phyloP scores from a whole-genome alignment of 1,140 invertebrate genomes.

The Tribolium madens region DNA sequence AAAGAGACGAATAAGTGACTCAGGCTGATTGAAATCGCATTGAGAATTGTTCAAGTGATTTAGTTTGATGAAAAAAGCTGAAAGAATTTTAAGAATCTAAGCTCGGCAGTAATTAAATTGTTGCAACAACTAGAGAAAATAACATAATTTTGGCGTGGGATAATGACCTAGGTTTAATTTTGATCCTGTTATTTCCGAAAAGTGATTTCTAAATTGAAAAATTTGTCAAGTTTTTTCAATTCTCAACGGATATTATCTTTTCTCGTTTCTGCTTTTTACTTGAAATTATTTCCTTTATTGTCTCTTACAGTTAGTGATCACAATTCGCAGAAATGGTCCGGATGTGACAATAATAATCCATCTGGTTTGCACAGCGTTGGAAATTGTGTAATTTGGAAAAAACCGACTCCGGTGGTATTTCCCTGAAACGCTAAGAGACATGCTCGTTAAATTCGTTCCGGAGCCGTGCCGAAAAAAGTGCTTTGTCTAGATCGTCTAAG shows the following conservation, averaged over 20 bases:
- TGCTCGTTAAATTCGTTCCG: constrained; percentile 33
- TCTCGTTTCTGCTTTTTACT: no score
- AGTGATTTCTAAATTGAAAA: neutral
- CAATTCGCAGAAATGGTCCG: neutral
- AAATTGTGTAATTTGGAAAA: constrained; percentile 18
- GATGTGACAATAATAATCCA: constrained; percentile 24
- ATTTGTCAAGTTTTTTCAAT: neutral
- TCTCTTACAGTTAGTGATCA: neutral
- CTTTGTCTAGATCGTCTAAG: constrained; percentile 38
- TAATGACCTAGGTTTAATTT: neutral
- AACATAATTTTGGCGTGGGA: no score
- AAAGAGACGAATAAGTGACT: neutral
- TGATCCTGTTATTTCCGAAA: neutral
- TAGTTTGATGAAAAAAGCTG: no score
- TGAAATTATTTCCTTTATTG: neutral
- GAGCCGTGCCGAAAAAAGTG: constrained; percentile 14
- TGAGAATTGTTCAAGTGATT: neutral
- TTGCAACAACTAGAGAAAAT: no score
- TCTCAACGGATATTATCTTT: neutral
- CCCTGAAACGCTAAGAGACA: constrained; percentile 16
- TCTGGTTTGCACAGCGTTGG: constrained; percentile 9
- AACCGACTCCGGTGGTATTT: neutral
- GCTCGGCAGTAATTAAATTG: no score
- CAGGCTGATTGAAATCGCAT: neutral
- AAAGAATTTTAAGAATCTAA: no score